These are phyloP conservation scores for Anolis apletophallus DNA, from an alignment of 2,797 vertebrate genomes.

Conservation along the genomic window DNA sequence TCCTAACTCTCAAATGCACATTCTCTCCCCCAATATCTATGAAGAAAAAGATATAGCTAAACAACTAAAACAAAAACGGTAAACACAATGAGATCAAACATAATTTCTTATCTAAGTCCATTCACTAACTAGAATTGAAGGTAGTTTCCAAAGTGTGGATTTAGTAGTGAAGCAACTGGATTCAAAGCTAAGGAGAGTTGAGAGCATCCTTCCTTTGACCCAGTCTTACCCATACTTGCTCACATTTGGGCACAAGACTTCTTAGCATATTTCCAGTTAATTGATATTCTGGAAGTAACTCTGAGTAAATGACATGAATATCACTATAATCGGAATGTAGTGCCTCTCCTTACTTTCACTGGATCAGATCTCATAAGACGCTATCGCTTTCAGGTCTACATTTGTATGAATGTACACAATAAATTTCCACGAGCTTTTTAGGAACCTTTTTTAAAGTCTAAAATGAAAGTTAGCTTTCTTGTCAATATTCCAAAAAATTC, in stretches of 20 bases:
- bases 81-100: not conserved
- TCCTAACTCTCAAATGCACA: no score
- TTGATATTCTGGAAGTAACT: not conserved
- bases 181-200: no score
- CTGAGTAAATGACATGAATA: not conserved
- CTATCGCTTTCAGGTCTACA: not conserved
- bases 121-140: not conserved
- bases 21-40: no score
- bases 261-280: not conserved
- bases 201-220: not conserved
- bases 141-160: not conserved
- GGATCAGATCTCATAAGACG: not conserved
- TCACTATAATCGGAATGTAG: not conserved
- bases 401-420: not conserved
- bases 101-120: not conserved
- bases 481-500: constrained; percentile 6
- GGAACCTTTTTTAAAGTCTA: not conserved
- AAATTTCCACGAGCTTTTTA: not conserved
- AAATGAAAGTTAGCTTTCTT: constrained; percentile 15
- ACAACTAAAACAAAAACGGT: not conserved
- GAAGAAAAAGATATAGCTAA: no score
- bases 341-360: not conserved
- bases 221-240: no score
- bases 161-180: not conserved
- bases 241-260: not conserved